Evolutionary conservation across 2,797 vertebrate genomes (phyloP).

Genomic region (Rhinophrynus dorsalis): DNA sequence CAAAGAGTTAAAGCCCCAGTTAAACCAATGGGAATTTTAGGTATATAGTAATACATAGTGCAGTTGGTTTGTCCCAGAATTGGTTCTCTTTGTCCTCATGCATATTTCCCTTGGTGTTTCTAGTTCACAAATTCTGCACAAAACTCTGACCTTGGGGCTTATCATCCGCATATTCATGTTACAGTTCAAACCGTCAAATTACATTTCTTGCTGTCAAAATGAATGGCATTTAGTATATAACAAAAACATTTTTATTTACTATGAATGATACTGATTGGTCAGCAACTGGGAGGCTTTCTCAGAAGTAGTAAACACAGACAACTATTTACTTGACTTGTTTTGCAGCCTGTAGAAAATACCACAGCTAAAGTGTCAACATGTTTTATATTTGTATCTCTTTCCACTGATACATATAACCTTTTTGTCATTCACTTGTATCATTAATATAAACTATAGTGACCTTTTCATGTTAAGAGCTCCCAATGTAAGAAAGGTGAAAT

Average conservation of each 20-base stretch:
- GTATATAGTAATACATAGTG: too few relatives aligned
- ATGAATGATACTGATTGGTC: not conserved
- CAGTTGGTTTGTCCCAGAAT: too few relatives aligned
- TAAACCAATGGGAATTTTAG: too few relatives aligned
- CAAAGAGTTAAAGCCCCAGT: too few relatives aligned
- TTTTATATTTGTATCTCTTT: constrained; percentile 22
- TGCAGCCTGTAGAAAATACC: constrained; percentile 16
- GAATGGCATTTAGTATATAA: not conserved
- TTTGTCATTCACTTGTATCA: constrained; percentile 30
- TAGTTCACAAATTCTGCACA: too few relatives aligned
- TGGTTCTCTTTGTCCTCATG: too few relatives aligned
- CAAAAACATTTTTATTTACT: too few relatives aligned
- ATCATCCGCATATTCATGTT: too few relatives aligned
- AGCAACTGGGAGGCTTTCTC: not conserved
- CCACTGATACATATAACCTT: constrained; percentile 22
- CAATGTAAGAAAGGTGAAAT: too few relatives aligned
- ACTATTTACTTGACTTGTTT: constrained; percentile 8
- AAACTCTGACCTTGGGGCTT: too few relatives aligned
- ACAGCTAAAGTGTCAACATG: constrained; percentile 29
- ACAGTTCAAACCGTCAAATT: constrained; percentile 4
- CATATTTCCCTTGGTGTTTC: too few relatives aligned
- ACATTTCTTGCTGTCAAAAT: not conserved
- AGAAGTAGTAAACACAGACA: constrained; percentile 9
- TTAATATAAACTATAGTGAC: constrained; percentile 28
- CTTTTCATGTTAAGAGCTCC: not conserved